Evolutionary conservation across 2,797 vertebrate species (phyloP), one percentile per base, ranked within the genome.

Genomic region (Urocyon cinereoargenteus): DNA sequence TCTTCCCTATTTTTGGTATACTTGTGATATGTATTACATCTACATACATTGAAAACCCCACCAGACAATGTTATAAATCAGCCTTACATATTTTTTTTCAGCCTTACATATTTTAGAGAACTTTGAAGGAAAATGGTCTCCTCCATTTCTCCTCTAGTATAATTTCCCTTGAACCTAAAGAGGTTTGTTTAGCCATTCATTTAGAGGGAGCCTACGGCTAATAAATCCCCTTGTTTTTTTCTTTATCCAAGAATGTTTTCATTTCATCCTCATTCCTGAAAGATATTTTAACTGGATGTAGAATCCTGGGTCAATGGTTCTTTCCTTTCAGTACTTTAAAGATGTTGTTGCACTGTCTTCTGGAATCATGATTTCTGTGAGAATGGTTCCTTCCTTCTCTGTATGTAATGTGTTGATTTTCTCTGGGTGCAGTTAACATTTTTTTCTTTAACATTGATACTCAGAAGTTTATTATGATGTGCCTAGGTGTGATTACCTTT

Each of bases 361-460:
- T 53, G 51, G 59, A 53, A 16, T 90, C 31, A 1, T 72, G 57
- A 21, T 40, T 88, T 77, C 51, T 75, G 14, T 66, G 77, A 64
- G 31, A 49, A 49, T 51, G 31, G 19, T 59, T 82, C 18, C 0
- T 59, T 82, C 18, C 0, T 40, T 40, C 36, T 53, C 18, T 66
- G 6, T 57, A 51, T 40, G 40, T 86, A 83, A 61, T 75, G 21
- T 70, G 13, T 97, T 83, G 68, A 51, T 83, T 95, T 91, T 87
- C 55, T 86, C 49, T 79, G 36, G 34, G 31, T 85, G 31, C 28
- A 34, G 51, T 68, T 77, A 87, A 81, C 28, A 51, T 61, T 68
- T 72, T 70, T 92, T 84, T 26, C 40, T 83, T 91, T 70, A 61
- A 55, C 81, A 49, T 61, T 95, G 22, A 45, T 86, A 93, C 92